Evolutionary conservation across 2,888 invertebrate genomes (phyloP), one percentile per base, ranked within the genome.

Genomic region (Oligia latruncula): DNA sequence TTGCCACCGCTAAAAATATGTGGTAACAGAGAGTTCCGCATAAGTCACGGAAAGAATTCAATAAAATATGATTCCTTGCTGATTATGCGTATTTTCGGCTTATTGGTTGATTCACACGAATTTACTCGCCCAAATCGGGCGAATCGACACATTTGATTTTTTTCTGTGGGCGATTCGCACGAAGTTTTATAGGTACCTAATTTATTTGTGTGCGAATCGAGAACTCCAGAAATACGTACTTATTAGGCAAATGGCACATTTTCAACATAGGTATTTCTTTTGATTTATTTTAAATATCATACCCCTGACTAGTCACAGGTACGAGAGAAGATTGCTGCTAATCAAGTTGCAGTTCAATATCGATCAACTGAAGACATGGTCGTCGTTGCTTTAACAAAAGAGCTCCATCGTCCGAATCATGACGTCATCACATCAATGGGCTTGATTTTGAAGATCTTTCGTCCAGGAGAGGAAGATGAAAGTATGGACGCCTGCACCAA

Each of bases 1-100:
- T 82, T 84, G 77, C 81, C 52, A 64, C 52, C 52, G n/a, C 72
- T 70, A 87, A 75, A 82, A 82, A 72, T 55, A 58, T 64, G 71
- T 20, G 55, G 43, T 13, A 64, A 71, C 13, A 4, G n/a, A 3
- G 43, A 43, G 83, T 83, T 83, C 76, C 11, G 66, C 65, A 46
- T 3, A 62, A 0, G 20, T 5, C 5, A 35, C 4, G 35, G 35
- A n/a, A 8, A 29, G 2, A 49, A 11, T 6, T 49, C 5, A 49
- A 52, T 62, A 1, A 20, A 60, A 6, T 46, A 20, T 35, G 6
- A 49, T 67, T 58, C 23, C 58, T 23, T 40, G 6, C 11, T 11
- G 43, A 49, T 23, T 23, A 46, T 46, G 5, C 29, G 23, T 58
- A 58, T 58, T 55, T 55, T 23, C 1, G 23, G 23, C 9, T 20